Base-by-base conservation (phyloP, 1,140 invertebrate genomes). In the Chymomyza costata region DNA sequence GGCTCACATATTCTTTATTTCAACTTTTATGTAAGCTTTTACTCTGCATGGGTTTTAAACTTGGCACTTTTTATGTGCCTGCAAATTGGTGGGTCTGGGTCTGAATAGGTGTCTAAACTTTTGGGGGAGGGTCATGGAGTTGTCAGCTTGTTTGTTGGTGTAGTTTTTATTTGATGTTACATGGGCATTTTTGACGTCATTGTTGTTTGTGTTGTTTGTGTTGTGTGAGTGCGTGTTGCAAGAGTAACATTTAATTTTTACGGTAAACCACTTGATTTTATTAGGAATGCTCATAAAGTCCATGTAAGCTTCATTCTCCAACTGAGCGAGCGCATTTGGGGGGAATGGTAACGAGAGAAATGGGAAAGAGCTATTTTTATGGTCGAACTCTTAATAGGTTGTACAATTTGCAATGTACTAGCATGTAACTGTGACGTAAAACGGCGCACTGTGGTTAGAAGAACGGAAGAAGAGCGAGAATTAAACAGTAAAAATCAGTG, bases 241-340 rank as follows among this genome's bases (percentile, higher is more conserved):
- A 25, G 69, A 65, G 52, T 69, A 76, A 74, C 70, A 62, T 65
- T 65, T 65, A 69, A 74, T 60, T 76, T 74, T 74, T 65, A 76
- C 66, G 62, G 61, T 58, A 74, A 70, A 65, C 70, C 70, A 74
- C 70, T 74, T 76, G 65, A 76, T 76, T 74, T 74, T 74, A 74
- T 74, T 76, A 62, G 65, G 40, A 74, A 48, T 61, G 38, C 70
- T 69, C 61, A 55, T 69, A 76, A 74, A 74, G 63, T 65, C 50
- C 44, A 64, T 46, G 59, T 62, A 62, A 48, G 58, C 21, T 62
- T 54, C 59, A 49, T 54, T 62, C 59, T 31, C 18, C 59, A 62
- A 47, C 30, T 32, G 30, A 54, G 37, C 34, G 14, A 32, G 28
- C 38, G 38, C 11, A 35, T 21, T 45, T 18, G 30, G 1, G 8